A percentile compares a stretch with the other conserved stretches of the same genome.
phyloP scores from a whole-genome alignment of 2,797 vertebrate species.

The Parambassis ranga region DNA sequence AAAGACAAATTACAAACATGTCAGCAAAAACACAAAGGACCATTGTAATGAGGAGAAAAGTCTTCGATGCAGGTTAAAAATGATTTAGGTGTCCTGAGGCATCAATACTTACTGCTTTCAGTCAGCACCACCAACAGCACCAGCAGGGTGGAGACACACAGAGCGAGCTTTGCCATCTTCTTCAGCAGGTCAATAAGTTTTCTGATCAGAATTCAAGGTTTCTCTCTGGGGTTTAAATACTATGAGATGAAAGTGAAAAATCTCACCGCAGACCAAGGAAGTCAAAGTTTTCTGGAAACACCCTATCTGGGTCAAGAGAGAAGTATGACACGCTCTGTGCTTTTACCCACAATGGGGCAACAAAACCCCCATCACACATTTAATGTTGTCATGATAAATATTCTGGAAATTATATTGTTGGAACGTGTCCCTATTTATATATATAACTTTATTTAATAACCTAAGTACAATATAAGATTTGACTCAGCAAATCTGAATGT shows the following conservation, averaged over 20 bases:
- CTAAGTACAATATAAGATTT: no score
- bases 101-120: constrained; percentile 60
- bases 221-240: constrained; percentile 37
- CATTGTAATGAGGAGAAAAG: no score
- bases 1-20: constrained; percentile 1
- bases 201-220: not conserved
- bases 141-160: constrained; percentile 38
- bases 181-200: not conserved
- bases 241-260: not conserved
- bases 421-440: no score
- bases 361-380: constrained; percentile 30
- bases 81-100: no score
- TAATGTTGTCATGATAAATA: no score
- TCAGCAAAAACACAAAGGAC: not conserved
- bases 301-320: constrained; percentile 20
- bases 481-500: not conserved
- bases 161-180: constrained; percentile 43
- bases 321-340: not conserved
- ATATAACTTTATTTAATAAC: no score
- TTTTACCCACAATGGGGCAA: not conserved
- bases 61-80: no score
- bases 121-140: constrained; percentile 28
- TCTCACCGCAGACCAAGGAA: not conserved
- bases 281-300: constrained; percentile 9
- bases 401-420: no score